Evolutionary conservation across 2,888 invertebrate genomes (phyloP).

Genomic region (Chrysolina oricalcia): DNA sequence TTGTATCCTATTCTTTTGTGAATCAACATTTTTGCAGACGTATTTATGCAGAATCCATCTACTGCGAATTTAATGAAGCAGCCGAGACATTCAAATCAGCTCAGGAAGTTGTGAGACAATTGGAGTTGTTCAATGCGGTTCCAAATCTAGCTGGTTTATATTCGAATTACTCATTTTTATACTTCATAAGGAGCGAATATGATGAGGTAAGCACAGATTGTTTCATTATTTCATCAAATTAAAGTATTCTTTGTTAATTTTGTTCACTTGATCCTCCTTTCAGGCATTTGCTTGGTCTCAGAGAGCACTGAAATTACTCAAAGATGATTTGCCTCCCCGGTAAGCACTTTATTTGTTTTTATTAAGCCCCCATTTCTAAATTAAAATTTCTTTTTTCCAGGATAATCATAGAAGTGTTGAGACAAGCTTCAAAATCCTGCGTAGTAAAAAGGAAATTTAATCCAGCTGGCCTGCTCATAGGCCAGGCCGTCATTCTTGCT

Average conservation of each 20-base stretch:
- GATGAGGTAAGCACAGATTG: slow-evolving; percentile 76
- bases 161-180: slow-evolving; percentile 87
- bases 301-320: slow-evolving; percentile 82
- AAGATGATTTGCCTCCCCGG: slow-evolving; percentile 78
- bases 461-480: slow-evolving; percentile 87
- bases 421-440: slow-evolving; percentile 91
- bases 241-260: no score
- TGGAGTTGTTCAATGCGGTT: slow-evolving; percentile 70
- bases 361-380: not conserved
- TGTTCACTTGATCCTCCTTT: slow-evolving; percentile 26
- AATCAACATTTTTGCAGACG: slow-evolving; percentile 74
- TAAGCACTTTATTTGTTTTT: slow-evolving; percentile 62
- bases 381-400: slow-evolving; percentile 66
- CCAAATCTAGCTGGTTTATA: slow-evolving; percentile 82
- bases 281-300: slow-evolving; percentile 77
- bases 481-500: slow-evolving; percentile 85
- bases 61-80: slow-evolving; percentile 86
- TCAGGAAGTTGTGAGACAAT: slow-evolving; percentile 72
- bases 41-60: slow-evolving; percentile 87
- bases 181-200: slow-evolving; percentile 90
- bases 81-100: slow-evolving; percentile 80
- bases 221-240: no score
- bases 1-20: no score
- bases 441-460: slow-evolving; percentile 90
- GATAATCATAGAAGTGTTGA: slow-evolving; percentile 85